phyloP scores from a whole-genome alignment of 2,888 invertebrate genomes.

The Podotricha telesiphe region DNA sequence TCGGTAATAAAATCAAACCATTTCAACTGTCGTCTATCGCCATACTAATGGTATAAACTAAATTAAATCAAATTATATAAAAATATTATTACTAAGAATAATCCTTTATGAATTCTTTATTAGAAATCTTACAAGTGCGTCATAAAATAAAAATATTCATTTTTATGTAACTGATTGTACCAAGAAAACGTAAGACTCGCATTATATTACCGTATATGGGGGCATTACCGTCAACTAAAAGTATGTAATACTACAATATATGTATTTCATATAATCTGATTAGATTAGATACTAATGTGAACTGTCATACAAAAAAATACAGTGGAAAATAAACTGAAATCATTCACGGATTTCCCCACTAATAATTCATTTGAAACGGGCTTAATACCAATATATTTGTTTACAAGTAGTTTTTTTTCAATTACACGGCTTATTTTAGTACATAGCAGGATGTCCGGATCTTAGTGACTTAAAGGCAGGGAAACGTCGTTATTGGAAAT shows the following conservation, averaged over 20 bases:
- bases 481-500: neutral
- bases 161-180: conserved; percentile 6
- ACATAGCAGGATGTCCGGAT: conserved; percentile 61
- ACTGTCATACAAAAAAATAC: conserved; percentile 28
- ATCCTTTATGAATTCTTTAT: neutral
- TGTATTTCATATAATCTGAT: conserved; percentile 28
- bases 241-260: conserved; percentile 17
- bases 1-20: neutral
- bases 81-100: neutral
- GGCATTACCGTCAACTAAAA: conserved; percentile 34
- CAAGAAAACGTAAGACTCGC: neutral
- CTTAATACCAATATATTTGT: conserved; percentile 59
- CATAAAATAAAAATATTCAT: neutral
- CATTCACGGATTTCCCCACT: conserved; percentile 55
- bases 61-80: neutral
- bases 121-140: conserved; percentile 1
- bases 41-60: neutral
- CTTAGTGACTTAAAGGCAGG: neutral
- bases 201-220: conserved; percentile 13
- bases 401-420: conserved; percentile 43
- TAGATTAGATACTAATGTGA: conserved; percentile 32
- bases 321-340: conserved; percentile 30
- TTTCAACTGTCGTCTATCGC: neutral
- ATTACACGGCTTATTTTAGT: conserved; percentile 45
- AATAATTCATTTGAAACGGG: conserved; percentile 61